A percentile compares a stretch with the other conserved stretches of the same genome.
phyloP scores from a whole-genome alignment of 2,797 vertebrate genomes.

The Trachurus trachurus region DNA sequence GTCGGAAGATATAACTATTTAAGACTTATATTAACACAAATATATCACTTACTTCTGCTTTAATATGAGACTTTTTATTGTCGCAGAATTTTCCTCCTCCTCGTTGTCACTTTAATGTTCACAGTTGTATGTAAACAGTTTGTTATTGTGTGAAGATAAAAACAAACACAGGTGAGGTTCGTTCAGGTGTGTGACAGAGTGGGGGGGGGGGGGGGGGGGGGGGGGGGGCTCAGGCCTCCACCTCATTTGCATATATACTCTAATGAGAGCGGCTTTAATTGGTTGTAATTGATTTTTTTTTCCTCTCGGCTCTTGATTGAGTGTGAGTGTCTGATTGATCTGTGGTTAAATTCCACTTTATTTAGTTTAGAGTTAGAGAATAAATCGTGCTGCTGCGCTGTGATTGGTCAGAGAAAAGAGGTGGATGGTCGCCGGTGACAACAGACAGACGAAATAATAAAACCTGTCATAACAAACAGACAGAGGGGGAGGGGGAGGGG shows the following conservation, averaged over 20 bases:
- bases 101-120: no score
- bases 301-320: constrained; percentile 91
- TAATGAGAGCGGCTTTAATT: constrained; percentile 94
- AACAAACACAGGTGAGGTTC: background rate
- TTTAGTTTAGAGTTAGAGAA: constrained; percentile 87
- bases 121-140: no score
- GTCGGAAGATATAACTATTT: no score
- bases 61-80: no score
- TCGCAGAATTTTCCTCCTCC: no score
- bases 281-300: constrained; percentile 93
- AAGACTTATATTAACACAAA: no score
- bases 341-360: constrained; percentile 91
- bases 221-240: constrained; percentile 64
- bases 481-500: background rate
- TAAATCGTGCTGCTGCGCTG: constrained; percentile 88
- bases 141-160: no score
- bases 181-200: background rate
- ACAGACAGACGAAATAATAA: no score
- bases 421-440: no score
- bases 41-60: no score
- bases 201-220: constrained; percentile 79
- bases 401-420: constrained; percentile 66
- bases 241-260: constrained; percentile 90
- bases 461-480: no score
- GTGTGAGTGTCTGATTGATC: constrained; percentile 97